Evolutionary conservation across 53 echinoderm and acorn worm species (phyloP).

Genomic region (Luidia sarsii): DNA sequence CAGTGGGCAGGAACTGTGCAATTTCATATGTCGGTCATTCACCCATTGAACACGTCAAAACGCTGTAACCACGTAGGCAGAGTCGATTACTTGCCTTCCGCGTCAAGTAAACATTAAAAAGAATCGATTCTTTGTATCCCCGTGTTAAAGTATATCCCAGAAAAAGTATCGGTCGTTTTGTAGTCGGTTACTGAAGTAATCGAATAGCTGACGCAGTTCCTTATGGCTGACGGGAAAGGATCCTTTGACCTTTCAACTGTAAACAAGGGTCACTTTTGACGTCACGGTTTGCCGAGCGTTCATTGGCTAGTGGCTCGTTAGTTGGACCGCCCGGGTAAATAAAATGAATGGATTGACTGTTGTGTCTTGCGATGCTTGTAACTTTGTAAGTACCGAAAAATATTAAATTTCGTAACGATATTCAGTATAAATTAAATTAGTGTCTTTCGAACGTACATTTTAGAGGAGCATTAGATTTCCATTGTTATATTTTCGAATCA

Average conservation of each 20-base stretch:
- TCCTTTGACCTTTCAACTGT: conserved; percentile 27
- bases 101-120: no score
- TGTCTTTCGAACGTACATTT: no score
- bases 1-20: not conserved
- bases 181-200: not conserved
- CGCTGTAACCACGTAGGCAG: not conserved
- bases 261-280: conserved; percentile 18
- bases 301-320: not conserved
- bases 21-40: conserved; percentile 10
- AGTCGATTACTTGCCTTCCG: not conserved
- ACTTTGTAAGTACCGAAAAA: no score
- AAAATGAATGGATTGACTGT: not conserved
- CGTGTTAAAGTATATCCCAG: not conserved
- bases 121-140: no score
- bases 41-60: not conserved
- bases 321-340: conserved; percentile 23
- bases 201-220: conserved; percentile 42
- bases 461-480: no score
- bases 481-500: no score
- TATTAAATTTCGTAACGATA: no score
- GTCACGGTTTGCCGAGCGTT: not conserved
- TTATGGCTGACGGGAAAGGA: conserved; percentile 53
- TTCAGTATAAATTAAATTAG: no score
- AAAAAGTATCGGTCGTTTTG: not conserved
- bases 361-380: no score